Conservation (phyloP, 2,888 invertebrate species). For the Pristionchus mayeri region DNA sequence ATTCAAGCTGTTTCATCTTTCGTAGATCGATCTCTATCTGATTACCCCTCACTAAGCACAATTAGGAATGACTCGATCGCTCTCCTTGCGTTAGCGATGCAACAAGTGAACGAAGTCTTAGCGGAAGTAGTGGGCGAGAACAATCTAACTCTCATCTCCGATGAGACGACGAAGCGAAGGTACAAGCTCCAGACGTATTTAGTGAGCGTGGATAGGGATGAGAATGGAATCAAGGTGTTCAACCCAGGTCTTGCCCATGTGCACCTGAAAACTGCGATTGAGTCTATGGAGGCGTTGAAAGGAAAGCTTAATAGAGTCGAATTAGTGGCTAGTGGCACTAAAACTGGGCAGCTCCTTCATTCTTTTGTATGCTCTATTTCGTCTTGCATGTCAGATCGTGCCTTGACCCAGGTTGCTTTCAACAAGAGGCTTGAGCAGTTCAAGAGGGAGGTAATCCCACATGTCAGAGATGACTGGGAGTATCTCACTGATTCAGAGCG, state of each 20-base stretch:
- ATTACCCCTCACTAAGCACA: background rate
- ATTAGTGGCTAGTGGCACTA: background rate
- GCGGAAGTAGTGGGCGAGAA: too few relatives aligned
- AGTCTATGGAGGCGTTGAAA: background rate
- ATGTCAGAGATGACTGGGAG: background rate
- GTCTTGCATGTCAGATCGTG: background rate
- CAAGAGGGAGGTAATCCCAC: background rate
- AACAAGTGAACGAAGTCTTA: background rate
- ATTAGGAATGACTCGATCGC: background rate
- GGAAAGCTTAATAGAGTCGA: background rate
- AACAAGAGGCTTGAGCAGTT: background rate
- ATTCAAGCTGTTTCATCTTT: background rate
- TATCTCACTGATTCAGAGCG: background rate
- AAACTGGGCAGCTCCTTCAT: background rate
- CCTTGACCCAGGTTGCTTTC: background rate
- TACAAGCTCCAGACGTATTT: background rate
- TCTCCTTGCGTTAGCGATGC: background rate
- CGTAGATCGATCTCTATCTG: background rate
- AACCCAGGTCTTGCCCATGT: background rate
- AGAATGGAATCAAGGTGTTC: background rate
- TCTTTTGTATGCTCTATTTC: background rate
- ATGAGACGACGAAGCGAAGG: background rate
- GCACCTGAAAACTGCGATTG: background rate
- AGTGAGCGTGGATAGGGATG: background rate
- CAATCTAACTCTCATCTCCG: background rate